phyloP scores from a whole-genome alignment of 1,140 invertebrate genomes.

The Rhopalosiphum padi region DNA sequence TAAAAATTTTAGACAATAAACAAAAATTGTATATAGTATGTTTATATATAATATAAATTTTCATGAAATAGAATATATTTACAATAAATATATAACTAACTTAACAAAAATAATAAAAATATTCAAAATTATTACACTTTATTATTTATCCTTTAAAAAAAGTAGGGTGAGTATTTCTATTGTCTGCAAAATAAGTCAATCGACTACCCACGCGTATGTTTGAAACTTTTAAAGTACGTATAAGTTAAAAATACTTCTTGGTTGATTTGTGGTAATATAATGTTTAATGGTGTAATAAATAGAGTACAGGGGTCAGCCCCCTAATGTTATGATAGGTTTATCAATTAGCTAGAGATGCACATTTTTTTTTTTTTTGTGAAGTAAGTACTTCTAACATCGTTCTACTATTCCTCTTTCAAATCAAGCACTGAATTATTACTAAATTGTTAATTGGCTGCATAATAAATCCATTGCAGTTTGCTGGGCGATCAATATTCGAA shows the following conservation, averaged over 20 bases:
- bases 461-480: background rate
- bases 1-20: background rate
- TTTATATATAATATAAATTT: too few relatives aligned
- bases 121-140: too few relatives aligned
- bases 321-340: background rate
- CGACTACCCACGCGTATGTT: background rate
- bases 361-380: background rate
- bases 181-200: background rate
- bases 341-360: background rate
- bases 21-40: background rate
- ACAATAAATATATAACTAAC: background rate
- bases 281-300: background rate
- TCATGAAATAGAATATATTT: background rate
- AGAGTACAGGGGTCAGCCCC: background rate
- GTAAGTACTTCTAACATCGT: background rate
- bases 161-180: background rate
- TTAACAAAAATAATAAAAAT: too few relatives aligned
- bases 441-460: background rate
- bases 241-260: background rate
- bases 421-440: background rate
- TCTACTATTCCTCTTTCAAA: background rate
- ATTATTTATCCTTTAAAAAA: background rate
- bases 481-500: background rate
- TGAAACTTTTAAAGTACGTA: background rate
- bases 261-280: background rate